Evolutionary conservation across 2,797 vertebrate species (phyloP), one percentile per base, ranked within the genome.

Genomic region (Hirundo rustica): DNA sequence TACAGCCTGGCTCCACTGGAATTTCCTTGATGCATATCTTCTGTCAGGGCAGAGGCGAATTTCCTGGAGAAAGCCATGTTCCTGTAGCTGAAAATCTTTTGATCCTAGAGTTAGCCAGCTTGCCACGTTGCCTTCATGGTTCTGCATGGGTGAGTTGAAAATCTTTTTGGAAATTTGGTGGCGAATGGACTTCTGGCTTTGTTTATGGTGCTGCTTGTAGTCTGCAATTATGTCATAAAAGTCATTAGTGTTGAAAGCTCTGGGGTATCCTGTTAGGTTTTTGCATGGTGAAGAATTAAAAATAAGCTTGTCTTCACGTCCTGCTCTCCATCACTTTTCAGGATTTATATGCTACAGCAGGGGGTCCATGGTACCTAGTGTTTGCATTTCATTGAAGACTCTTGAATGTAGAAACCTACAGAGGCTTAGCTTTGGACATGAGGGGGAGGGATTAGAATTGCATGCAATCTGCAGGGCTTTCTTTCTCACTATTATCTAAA

Each of bases 401-500:
- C 57, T 36, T 79, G 26, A 94, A 67, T 87, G 64, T 22, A 73
- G 48, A 82, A 92, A 29, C 74, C 74, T 82, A 53, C 29, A 71
- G 86, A 91, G 77, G 54, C n/a, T 82, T 82, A 89, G 67, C 45
- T 95, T 85, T 90, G 77, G 67, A 72, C 29, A 10, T 57, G 86
- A 87, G 61, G 53, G 77, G 88, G 80, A 85, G 86, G 84, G 87
- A 92, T 84, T 80, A 89, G 86, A 95, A 81, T 58, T 72, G 62
- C 27, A 65, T 68, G n/a, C 65, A 83, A 23, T 85, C 92, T 84
- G 26, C 1, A 9, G 26, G 23, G 5, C 71, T 91, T 95, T 93
- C 54, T 88, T 91, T 62, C 80, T 92, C 66, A 30, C n/a, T n/a
- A 73, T 73, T 93, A 85, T 94, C 74, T 85, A 87, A 95, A 95